Evolutionary conservation across 1,140 invertebrate genomes (phyloP).

Genomic region (Pararge aegeria): DNA sequence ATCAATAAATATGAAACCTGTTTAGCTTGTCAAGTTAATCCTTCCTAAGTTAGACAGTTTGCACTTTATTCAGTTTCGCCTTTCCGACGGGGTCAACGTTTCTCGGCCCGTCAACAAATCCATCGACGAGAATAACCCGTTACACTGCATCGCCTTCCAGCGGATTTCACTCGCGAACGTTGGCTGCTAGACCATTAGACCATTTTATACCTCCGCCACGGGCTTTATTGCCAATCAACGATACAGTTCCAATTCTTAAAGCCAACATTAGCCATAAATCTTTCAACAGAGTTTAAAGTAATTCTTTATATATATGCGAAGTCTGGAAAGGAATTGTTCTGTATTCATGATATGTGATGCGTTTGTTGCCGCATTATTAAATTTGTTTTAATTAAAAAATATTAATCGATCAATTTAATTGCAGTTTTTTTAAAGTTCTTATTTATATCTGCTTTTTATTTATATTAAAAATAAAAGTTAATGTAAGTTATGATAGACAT

Average conservation of each 20-base stretch:
- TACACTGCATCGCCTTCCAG: conserved; percentile 69
- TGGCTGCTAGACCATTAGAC: conserved; percentile 61
- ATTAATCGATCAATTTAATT: neutral
- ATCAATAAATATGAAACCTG: no score
- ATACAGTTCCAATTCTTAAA: conserved; percentile 20
- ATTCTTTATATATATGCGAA: neutral
- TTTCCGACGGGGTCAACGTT: conserved; percentile 70
- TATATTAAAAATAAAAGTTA: neutral
- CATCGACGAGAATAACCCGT: conserved; percentile 77
- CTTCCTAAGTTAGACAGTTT: conserved; percentile 36
- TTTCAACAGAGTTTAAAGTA: conserved; percentile 13
- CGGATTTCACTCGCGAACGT: conserved; percentile 59
- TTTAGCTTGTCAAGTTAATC: conserved; percentile 4
- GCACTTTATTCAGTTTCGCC: conserved; percentile 55
- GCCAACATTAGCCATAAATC: conserved; percentile 13
- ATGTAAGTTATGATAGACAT: neutral
- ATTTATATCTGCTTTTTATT: neutral
- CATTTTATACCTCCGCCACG: conserved; percentile 48
- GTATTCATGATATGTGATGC: neutral
- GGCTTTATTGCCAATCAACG: conserved; percentile 35
- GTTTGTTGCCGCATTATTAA: neutral
- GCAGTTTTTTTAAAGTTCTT: neutral
- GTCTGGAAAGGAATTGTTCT: neutral
- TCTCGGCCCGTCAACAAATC: conserved; percentile 74
- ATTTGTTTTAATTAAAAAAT: neutral